Evolutionary conservation across 1,140 invertebrate genomes (phyloP), one percentile per base, ranked within the genome.

Genomic region (Pseudomyrmex dendroicus): DNA sequence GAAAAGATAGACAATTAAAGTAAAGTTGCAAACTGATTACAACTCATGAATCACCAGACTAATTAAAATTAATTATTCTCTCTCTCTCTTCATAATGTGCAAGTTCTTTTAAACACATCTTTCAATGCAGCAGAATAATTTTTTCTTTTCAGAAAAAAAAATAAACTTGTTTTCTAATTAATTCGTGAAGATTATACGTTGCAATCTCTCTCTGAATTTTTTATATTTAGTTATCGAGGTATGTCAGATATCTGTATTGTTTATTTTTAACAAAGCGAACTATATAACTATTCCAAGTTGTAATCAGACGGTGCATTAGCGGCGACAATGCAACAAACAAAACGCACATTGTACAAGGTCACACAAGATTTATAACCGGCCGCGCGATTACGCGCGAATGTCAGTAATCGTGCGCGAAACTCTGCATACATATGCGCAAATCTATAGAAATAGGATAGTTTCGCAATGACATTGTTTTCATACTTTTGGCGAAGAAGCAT

Each of bases 371-470:
- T 67, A 25, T 82, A 73, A 82, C 77, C 48, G 68, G 35, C 22
- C 15, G 0, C 15, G 0, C 17, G 48, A 87, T 87, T 87, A 85
- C 76, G 72, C 84, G 73, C 54, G 56, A 35, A 10, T 44, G 59
- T 83, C 59, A 59, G n/a, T 82, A 72, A 82, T 72, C 56, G 44
- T n/a, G 67, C 22, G 35, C 64, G 52, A 12, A 2, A 52, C 9
- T 52, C 2, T 54, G 46, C 44, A 15, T 15, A 22, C 9, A n/a
- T 25, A 61, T 48, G n/a, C 17, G 64, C 9, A 61, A 10, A 17
- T 8, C 10, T 78, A 84, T 62, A 61, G 57, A 84, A 84, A 78
- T 80, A 80, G 74, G 74, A 80, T 64, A 74, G 74, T 84, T 84
- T 54, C 57, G 46, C 44, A 9, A 10, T 13, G 44, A 44, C 56